Evolutionary conservation across 37 sponge, comb jelly and placozoan species (phyloP), one percentile per base, ranked within the genome.

Genomic region (Haliclona indistincta): DNA sequence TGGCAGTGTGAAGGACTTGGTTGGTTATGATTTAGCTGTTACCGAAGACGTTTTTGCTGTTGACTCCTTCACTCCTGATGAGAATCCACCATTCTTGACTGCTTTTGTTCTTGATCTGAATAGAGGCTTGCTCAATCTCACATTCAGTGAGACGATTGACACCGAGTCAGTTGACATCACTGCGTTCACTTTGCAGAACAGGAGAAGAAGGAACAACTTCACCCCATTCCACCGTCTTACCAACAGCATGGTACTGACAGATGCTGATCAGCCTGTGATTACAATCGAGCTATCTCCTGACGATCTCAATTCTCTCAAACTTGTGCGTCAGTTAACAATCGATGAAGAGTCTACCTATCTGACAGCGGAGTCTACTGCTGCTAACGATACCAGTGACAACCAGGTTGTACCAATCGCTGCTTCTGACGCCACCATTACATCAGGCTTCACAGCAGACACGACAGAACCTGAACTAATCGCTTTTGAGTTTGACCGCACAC

Each of bases 251-350:
- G 74, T 77, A 34, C 45, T 51, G n/a, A 13, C 79, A 15, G 29
- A 67, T 37, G 63, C 56, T 20, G 28, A 2, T 1, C 77, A 79
- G 6, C 60, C 71, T 10, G 37, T 36, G n/a, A 45, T 93, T 2
- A 61, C 78, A 37, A 78, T 93, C 29, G 22, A 32, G 17, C 83
- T 93, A 28, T 93, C 89, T 36, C 69, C 68, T 1, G 88, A 93
- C 54, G 89, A 93, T 68, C 78, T 85, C 55, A 94, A 94, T 47
- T 86, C 86, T 19, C 82, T 94, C 34, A 94, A 94, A 70, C 70
- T 89, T 7, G n/a, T 25, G 6, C 52, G 87, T 15, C 56, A 74
- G 20, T 65, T 94, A 22, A 93, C 89, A 8, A 81, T 89, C 55
- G 86, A 85, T n/a, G 32, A 34, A 1, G 72, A 89, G 41, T 70